Conservation (phyloP, 2,797 vertebrate genomes). For the Macropus fuliginosus region DNA sequence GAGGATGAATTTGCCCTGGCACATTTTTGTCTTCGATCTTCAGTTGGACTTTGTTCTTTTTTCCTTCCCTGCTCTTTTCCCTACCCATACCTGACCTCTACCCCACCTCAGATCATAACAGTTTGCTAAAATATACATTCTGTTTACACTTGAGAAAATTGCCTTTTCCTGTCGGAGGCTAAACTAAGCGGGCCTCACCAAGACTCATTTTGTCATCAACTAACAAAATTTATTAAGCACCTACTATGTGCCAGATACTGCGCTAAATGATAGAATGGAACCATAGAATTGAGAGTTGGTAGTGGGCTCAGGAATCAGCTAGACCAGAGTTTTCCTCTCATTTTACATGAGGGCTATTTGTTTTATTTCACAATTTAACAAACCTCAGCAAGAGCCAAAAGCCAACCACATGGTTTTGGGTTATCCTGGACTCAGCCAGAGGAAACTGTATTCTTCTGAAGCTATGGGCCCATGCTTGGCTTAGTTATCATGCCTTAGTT, state of each 20-base stretch:
- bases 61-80: neutral
- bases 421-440: neutral
- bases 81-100: neutral
- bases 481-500: constrained; percentile 21
- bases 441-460: neutral
- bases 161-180: neutral
- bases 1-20: neutral
- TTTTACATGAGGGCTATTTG: neutral
- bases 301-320: neutral
- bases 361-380: neutral
- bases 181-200: neutral
- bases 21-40: neutral
- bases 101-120: neutral
- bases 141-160: neutral
- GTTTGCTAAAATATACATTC: neutral
- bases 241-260: neutral
- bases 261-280: neutral
- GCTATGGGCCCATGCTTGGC: neutral
- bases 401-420: neutral
- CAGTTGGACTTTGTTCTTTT: neutral
- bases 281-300: constrained; percentile 8
- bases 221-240: constrained; percentile 13
- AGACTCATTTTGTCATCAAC: constrained; percentile 14
- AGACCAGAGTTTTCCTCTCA: neutral
- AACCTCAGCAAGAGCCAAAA: neutral